A percentile compares a stretch with the other conserved stretches of the same genome.
Conservation (phyloP, 2,888 invertebrate species). For the Osmoderma eremita region DNA sequence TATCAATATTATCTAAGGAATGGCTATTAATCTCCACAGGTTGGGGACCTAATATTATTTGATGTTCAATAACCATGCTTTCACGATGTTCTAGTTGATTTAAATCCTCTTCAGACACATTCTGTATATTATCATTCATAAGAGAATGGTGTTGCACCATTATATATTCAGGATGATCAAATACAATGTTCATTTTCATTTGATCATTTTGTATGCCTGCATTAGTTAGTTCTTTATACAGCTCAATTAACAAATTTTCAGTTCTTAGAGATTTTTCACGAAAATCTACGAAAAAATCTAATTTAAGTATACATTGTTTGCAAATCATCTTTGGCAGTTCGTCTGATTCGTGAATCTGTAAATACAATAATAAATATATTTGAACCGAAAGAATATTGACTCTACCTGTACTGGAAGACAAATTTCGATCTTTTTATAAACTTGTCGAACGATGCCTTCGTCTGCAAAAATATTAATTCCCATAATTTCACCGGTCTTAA, state of each 20-base stretch:
- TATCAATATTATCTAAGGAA: slow-evolving; percentile 58
- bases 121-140: slow-evolving; percentile 53
- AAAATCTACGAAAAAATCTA: slow-evolving; percentile 69
- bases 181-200: slow-evolving; percentile 48
- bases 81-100: slow-evolving; percentile 55
- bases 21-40: slow-evolving; percentile 55
- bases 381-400: slow-evolving; percentile 22
- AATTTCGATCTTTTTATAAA: slow-evolving; percentile 68
- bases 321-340: slow-evolving; percentile 70
- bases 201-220: slow-evolving; percentile 47
- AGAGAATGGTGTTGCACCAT: slow-evolving; percentile 58
- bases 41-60: slow-evolving; percentile 56
- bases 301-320: slow-evolving; percentile 68
- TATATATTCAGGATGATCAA: slow-evolving; percentile 55
- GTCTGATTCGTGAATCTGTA: slow-evolving; percentile 67
- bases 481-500: slow-evolving; percentile 59
- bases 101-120: slow-evolving; percentile 58
- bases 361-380: slow-evolving; percentile 37
- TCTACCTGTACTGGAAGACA: slow-evolving; percentile 69
- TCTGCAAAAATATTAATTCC: slow-evolving; percentile 62
- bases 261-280: slow-evolving; percentile 68
- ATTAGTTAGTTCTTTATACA: slow-evolving; percentile 58
- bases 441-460: slow-evolving; percentile 66
- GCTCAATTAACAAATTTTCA: slow-evolving; percentile 64
- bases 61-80: slow-evolving; percentile 56